phyloP scores from a whole-genome alignment of 2,113 vertebrate genomes.

The Origma solitaria region DNA sequence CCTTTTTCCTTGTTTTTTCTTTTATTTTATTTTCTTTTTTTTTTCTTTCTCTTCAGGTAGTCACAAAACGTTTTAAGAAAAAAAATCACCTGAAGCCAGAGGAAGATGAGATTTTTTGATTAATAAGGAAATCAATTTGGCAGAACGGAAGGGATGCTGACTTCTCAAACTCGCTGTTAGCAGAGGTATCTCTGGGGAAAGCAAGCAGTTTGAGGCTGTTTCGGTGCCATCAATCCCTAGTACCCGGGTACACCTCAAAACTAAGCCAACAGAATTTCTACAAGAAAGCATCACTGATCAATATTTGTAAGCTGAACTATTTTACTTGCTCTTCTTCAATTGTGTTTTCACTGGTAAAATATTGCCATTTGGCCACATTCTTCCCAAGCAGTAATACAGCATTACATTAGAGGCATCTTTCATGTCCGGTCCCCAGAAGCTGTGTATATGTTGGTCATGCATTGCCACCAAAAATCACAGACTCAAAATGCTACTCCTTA shows the following conservation, averaged over 20 bases:
- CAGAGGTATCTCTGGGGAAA: not conserved
- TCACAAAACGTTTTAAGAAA: not conserved
- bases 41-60: rapidly evolving
- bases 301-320: not conserved
- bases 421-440: not conserved
- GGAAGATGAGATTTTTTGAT: not conserved
- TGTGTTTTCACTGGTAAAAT: not conserved
- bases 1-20: too few species aligned
- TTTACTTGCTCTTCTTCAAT: not conserved
- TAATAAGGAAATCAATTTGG: slow-evolving; percentile 30
- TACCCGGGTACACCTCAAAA: not conserved
- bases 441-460: not conserved
- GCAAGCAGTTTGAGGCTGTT: not conserved
- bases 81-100: not conserved
- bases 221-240: not conserved
- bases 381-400: not conserved
- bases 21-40: not conserved
- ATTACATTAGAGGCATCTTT: not conserved
- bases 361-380: not conserved
- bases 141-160: not conserved
- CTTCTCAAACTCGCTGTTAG: not conserved
- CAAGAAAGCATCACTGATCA: not conserved
- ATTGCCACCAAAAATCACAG: not conserved
- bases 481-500: not conserved
- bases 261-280: not conserved